Evolutionary conservation across 2,797 vertebrate genomes (phyloP), one percentile per base, ranked within the genome.

Genomic region (Cynodonichthys magdalenae): DNA sequence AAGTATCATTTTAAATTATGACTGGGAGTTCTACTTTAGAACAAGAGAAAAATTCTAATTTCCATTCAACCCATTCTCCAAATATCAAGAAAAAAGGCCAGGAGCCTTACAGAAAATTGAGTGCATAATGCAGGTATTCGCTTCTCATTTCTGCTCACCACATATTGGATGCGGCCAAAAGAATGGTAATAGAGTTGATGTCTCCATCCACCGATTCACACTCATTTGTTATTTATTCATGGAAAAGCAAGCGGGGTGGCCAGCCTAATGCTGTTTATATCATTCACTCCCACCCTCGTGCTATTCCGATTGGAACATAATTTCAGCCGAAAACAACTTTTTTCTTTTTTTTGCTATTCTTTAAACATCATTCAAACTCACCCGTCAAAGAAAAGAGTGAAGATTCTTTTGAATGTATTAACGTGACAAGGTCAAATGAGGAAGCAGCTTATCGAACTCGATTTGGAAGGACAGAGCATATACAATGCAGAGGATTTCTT

Each of bases 201-300:
- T 85, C 84, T 82, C 82, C 68, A 80, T 87, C 67, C 81, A 59
- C 70, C 46, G 39, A 79, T 75, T 84, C 75, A 56, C 53, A n/a
- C 71, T 87, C 75, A 69, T 86, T 82, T 87, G 82, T 88, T 87
- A 82, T 89, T 88, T 90, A 89, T 91, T 90, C 90, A 90, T 91
- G 85, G 84, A 82, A 88, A 86, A 82, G 79, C 80, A 81, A 80
- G 79, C 75, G 6, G 80, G 86, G 76, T 51, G 73, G 77, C 71
- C 44, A 0, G 68, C 79, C 65, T 89, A 83, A 87, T 85, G 65
- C 71, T 64, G 51, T 83, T 79, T 66, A 75, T 77, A 86, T 74
- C 77, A 87, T 53, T 75, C 82, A 67, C 45, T 77, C 71, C 65
- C 75, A 77, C 45, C 29, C 15, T 14, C 57, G 15, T 54, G 63